Base-by-base conservation (phyloP, 2,797 vertebrate genomes). In the Leptoclinus maculatus region DNA sequence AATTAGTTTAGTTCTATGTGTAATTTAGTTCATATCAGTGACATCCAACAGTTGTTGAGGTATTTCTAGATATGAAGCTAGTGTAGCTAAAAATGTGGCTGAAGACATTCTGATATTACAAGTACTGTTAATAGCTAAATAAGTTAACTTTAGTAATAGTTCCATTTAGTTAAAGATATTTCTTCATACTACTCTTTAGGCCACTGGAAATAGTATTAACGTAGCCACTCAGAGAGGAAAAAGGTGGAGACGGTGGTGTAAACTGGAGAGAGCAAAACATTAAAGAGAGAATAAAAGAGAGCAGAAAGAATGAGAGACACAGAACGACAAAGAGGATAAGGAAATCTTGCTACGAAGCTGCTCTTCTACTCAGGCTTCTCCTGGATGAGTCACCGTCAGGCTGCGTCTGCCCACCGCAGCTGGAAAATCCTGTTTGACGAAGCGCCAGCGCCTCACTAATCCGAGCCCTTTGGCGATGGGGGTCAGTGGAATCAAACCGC, bases 401-500 rank as follows among this genome's bases (percentile, higher is more conserved):
- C 68, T 54, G 62, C 13, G 10, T 69, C 71, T 73, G 71, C 74
- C 39, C 74, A 71, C 74, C 45, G 2, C 71, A 59, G 65, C 81
- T 56, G 62, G 36, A 74, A 79, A 89, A 86, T 84, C 84, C 83
- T 72, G 71, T 83, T 67, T 79, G 84, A 85, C 83, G 64, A 85
- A 67, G 78, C 71, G 29, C 78, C 74, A 68, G 77, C 36, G 59
- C 53, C 72, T 79, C 70, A 25, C 77, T 87, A 87, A 87, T 88
- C 85, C 72, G 25, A 71, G 83, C 65, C 82, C 79, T 87, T 72
- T 87, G 74, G 75, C 76, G 76, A 59, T 34, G 75, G 75, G 84
- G 85, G 85, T 86, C 85, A 76, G 43, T 34, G 70, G 67, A 74
- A 78, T 82, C 80, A 53, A 78, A 64, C 59, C 11, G 65, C 38